Evolutionary conservation across 1,140 invertebrate genomes (phyloP).

Genomic region (Melanaphis sacchari): DNA sequence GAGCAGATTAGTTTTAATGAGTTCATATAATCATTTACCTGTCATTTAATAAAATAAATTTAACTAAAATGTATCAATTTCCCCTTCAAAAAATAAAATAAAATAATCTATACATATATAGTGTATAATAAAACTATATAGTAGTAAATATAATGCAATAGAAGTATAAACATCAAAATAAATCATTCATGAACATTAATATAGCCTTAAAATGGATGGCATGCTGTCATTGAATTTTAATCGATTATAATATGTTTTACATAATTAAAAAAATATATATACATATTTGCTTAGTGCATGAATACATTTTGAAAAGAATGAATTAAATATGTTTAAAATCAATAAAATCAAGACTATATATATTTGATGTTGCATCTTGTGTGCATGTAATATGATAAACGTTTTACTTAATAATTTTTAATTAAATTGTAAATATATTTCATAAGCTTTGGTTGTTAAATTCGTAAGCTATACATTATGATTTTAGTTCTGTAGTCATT

Average conservation of each 20-base stretch:
- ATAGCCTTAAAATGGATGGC: conserved; percentile 11
- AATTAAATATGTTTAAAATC: not conserved
- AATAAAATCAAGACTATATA: not conserved
- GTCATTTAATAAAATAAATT: conserved; percentile 49
- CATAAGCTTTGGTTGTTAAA: not conserved
- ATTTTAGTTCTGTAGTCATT: not conserved
- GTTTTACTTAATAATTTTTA: conserved; percentile 25
- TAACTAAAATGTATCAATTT: conserved; percentile 19
- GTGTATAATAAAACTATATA: conserved; percentile 18
- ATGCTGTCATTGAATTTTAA: conserved; percentile 52
- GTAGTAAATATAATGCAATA: conserved; percentile 28
- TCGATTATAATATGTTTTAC: conserved; percentile 12
- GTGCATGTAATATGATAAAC: conserved; percentile 29
- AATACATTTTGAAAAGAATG: not conserved
- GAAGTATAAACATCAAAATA: not conserved
- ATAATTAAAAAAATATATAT: not conserved
- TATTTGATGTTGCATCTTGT: conserved; percentile 37
- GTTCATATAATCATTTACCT: conserved; percentile 43
- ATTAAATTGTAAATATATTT: conserved; percentile 24
- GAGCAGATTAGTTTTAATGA: conserved; percentile 55
- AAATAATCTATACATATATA: not conserved
- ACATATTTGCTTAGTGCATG: conserved; percentile 24
- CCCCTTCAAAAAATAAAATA: not conserved
- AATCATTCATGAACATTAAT: conserved; percentile 49
- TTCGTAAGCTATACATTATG: not conserved